A percentile compares a stretch with the other conserved stretches of the same genome.
Conservation (phyloP, 2,113 vertebrate genomes). For the Neogobius melanostomus region DNA sequence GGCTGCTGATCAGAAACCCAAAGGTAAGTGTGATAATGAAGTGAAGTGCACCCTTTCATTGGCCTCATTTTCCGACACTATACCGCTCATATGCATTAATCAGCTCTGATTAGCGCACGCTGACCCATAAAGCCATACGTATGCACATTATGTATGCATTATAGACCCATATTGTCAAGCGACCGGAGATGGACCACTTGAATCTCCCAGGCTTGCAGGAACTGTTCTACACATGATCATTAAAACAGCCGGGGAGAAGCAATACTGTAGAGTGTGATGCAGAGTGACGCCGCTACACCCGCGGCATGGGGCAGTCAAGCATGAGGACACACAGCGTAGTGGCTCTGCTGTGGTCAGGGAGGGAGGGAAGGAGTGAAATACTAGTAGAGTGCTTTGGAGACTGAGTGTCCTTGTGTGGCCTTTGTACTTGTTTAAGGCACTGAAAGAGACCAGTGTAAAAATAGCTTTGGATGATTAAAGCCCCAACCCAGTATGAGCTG, state of each 20-base stretch:
- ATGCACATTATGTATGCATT: constrained; percentile 25
- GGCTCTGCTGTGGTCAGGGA: constrained; percentile 29
- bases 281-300: constrained; percentile 48
- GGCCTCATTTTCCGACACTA: constrained; percentile 18
- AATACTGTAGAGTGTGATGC: constrained; percentile 53
- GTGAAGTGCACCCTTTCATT: constrained; percentile 15
- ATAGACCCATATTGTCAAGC: constrained; percentile 26
- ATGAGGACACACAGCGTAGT: constrained; percentile 48
- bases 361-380: constrained; percentile 21
- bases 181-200: constrained; percentile 40
- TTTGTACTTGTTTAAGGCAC: constrained; percentile 19
- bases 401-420: constrained; percentile 42
- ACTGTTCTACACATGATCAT: constrained; percentile 23
- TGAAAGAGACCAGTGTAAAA: not conserved
- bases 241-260: constrained; percentile 14
- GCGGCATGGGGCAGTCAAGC: constrained; percentile 56
- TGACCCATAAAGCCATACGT: constrained; percentile 18
- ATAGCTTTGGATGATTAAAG: not conserved
- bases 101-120: constrained; percentile 43
- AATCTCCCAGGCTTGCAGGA: constrained; percentile 44
- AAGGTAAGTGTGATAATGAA: constrained; percentile 83
- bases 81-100: constrained; percentile 30
- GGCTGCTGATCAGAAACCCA: constrained; percentile 97
- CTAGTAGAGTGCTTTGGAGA: constrained; percentile 26
- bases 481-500: not conserved